A percentile compares a stretch with the other conserved stretches of the same genome.
Conservation (phyloP, 2,888 invertebrate species). For the Willowsia nigromaculata region DNA sequence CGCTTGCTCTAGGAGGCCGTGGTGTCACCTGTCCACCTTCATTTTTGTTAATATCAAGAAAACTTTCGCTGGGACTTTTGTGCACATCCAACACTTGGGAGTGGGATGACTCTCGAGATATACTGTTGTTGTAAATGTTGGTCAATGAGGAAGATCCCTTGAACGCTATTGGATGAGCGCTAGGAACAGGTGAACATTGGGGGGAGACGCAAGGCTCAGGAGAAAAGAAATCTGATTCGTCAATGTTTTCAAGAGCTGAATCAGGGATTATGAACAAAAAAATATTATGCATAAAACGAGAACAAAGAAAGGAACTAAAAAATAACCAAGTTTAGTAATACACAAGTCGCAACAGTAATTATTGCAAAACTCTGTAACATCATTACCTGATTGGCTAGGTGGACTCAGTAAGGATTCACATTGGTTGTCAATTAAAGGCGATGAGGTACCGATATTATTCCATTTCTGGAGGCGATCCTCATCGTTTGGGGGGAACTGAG, state of each 20-base stretch:
- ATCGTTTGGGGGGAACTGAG: constrained; percentile 67
- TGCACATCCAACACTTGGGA: not conserved
- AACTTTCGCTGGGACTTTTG: constrained; percentile 45
- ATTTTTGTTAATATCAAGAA: not conserved
- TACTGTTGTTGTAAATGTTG: not conserved
- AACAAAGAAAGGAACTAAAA: constrained; percentile 15
- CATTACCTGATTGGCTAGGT: constrained; percentile 58
- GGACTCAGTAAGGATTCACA: constrained; percentile 8
- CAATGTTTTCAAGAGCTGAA: not conserved
- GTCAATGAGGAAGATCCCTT: constrained; percentile 18
- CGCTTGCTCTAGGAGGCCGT: no score
- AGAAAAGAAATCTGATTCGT: not conserved
- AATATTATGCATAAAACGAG: not conserved
- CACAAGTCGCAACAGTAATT: not conserved
- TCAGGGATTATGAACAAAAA: constrained; percentile 27
- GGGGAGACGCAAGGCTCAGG: not conserved
- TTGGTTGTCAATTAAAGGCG: constrained; percentile 22
- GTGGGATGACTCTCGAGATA: not conserved
- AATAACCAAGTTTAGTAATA: not conserved
- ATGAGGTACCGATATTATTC: constrained; percentile 31
- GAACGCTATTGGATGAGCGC: no score
- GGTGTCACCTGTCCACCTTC: no score
- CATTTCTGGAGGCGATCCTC: constrained; percentile 57
- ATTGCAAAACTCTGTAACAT: not conserved
- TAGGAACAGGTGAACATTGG: not conserved